Evolutionary conservation across 2,113 vertebrate species (phyloP), one percentile per base, ranked within the genome.

Genomic region (Zootoca vivipara): DNA sequence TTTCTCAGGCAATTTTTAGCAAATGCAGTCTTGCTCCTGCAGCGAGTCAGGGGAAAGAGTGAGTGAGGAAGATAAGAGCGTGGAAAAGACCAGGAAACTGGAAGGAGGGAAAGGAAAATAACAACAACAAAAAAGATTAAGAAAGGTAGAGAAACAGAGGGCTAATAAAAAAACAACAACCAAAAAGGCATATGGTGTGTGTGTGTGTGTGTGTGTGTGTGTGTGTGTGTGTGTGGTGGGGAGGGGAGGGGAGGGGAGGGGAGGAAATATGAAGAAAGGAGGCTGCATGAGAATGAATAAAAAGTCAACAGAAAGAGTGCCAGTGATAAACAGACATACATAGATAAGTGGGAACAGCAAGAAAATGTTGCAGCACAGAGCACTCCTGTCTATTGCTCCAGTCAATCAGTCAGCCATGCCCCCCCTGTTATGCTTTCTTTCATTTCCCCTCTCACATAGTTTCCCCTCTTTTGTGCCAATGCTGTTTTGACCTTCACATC

Each of bases 1-100:
- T 82, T 91, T 82, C 58, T 80, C 79, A 89, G 58, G 85, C 70
- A 84, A 75, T 90, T 87, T 95, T 93, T 78, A 89, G 75, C 74
- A 70, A 87, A 78, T 64, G 56, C 73, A 12, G 89, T 12, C 28
- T 87, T 85, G 87, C 15, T 78, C 42, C 22, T 90, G 62, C 12
- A 74, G 70, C 52, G 12, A 83, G 16, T 64, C 86, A 74, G 58
- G 85, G 87, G 12, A 84, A 83, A 33, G 79, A 82, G 52, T 65
- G 80, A 88, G 77, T 6, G 9, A 64, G 30, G 69, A 65, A 87
- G 81, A 78, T 58, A 81, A 73, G 64, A 92, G 87, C 33, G 28
- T 92, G 30, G 83, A 12, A 28, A 33, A 82, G 13, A 64, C 13
- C 33, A 69, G 64, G 73, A 33, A 82, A n/a, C 4, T 35, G 28